Conservation (phyloP, 2,113 vertebrate genomes). For the Oriolus oriolus region DNA sequence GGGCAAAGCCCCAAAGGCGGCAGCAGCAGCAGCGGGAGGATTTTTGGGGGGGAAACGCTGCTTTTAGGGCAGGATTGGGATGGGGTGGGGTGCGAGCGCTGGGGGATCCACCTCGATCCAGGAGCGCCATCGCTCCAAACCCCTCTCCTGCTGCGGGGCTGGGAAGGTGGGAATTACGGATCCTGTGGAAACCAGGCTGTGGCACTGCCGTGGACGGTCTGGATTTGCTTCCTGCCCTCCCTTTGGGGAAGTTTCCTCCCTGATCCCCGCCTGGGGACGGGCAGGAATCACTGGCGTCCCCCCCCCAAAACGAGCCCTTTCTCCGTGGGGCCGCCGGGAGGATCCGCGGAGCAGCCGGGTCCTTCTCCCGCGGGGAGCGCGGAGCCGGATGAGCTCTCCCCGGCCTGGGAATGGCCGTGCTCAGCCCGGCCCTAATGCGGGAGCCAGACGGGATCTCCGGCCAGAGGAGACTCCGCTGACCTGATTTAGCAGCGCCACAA, state of each 20-base stretch:
- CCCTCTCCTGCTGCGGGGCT: too few relatives aligned
- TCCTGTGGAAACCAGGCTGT: background rate
- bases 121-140: too few relatives aligned
- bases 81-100: too few relatives aligned
- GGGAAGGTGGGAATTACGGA: accelerated
- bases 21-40: too few relatives aligned
- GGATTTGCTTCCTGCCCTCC: accelerated
- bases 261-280: background rate
- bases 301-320: too few relatives aligned
- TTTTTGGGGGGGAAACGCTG: too few relatives aligned
- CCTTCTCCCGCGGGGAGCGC: too few relatives aligned
- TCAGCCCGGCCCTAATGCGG: background rate
- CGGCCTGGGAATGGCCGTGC: accelerated
- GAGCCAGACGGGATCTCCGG: background rate
- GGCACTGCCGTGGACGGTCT: too few relatives aligned
- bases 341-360: too few relatives aligned
- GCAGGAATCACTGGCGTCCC: background rate
- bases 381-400: accelerated
- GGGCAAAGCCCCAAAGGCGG: too few relatives aligned
- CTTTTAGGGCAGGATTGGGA: too few relatives aligned
- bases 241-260: background rate
- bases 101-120: too few relatives aligned
- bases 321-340: background rate
- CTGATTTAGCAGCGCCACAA: background rate
- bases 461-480: background rate